Evolutionary conservation across 53 echinoderm and acorn worm species (phyloP), one percentile per base, ranked within the genome.

Genomic region (Echinometra lucunter): DNA sequence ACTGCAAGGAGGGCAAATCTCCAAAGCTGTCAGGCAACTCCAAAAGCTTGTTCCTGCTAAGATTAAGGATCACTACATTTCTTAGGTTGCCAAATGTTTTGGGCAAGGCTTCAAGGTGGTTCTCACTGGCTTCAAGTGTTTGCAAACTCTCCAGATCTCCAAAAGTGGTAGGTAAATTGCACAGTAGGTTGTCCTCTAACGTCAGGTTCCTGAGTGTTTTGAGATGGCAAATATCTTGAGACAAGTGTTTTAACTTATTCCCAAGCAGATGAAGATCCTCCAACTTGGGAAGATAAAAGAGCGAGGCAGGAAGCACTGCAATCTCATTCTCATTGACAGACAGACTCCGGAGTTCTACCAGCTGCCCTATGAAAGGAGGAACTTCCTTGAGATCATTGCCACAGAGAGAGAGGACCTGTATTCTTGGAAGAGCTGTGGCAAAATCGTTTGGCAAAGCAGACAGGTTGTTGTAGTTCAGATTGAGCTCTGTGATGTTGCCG

Each of bases 21-120:
- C 96, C 96, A 90, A 99, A 99, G 18, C 96, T 96, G 19, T 94
- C 88, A 4, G 99, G 99, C 63, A 99, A 91, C 60, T 82, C 32
- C 1, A 66, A 66, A 6, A 99, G 83, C 30, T 94, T 32, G 72
- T 98, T 99, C 74, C 95, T 95, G 37, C 97, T 96, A 49, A 99
- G 56, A 67, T 99, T 98, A 5, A 99, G 74, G 19, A 97, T 82
- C 63, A 92, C 60, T 38, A 99, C 72, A 19, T 81, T 78, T 21
- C 57, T 58, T 3, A 99, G 88, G 66, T 90, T 35, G 15, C 99
- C 96, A 81, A 99, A 94, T 81, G 91, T 96, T 45, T 72, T 28
- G 9, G 99, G 97, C 67, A 99, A 89, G 23, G 72, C 32, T 57
- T 57, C 81, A 16, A 99, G 45, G 27, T 92, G 53, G 80, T 99